phyloP scores from a whole-genome alignment of 1,140 invertebrate species.

The Cataglyphis hispanica region DNA sequence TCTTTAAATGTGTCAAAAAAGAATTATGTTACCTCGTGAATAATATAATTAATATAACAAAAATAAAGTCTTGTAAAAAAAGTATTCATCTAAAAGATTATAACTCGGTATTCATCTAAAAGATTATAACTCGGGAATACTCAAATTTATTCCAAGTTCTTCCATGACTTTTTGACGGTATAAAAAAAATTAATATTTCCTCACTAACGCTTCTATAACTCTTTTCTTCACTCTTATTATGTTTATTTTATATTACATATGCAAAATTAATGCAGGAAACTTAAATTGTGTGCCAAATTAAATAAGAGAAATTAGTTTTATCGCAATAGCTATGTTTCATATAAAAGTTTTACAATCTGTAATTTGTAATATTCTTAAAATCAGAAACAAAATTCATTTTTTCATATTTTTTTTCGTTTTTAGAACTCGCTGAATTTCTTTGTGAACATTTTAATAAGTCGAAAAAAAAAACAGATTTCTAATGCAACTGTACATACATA shows the following conservation, averaged over 20 bases:
- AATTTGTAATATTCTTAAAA: not conserved
- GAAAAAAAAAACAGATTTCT: not conserved
- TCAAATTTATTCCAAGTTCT: not conserved
- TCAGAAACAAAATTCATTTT: not conserved
- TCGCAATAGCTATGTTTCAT: not conserved
- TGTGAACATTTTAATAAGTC: not conserved
- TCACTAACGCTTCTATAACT: not conserved
- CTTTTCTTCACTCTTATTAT: not conserved
- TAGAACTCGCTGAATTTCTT: not conserved
- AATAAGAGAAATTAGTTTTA: conserved; percentile 7
- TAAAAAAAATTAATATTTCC: not conserved
- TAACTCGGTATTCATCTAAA: not conserved
- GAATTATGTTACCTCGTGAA: not conserved
- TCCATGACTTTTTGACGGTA: not conserved
- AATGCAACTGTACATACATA: not conserved
- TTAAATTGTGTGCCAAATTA: not conserved
- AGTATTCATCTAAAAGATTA: not conserved
- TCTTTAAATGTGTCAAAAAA: conserved; percentile 1
- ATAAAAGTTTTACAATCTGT: not conserved
- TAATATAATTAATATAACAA: conserved; percentile 3
- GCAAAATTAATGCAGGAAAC: not conserved
- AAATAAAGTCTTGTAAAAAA: not conserved
- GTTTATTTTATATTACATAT: not conserved
- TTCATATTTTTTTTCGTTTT: too few relatives aligned
- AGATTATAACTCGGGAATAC: not conserved